Conservation (phyloP, 2,888 invertebrate genomes). For the Escarpia spicata region DNA sequence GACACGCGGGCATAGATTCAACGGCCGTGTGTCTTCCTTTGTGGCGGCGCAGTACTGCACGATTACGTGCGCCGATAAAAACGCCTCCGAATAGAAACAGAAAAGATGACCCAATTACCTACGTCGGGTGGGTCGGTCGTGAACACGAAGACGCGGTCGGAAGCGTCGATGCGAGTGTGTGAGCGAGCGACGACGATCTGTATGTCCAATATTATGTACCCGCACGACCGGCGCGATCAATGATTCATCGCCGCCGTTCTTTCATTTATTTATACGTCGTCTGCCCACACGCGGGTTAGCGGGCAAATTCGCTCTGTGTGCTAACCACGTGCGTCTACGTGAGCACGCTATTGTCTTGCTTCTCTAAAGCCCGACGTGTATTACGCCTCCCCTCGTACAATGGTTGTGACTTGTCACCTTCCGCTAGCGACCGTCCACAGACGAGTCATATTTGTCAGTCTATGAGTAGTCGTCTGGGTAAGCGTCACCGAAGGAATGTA, state of each 20-base stretch:
- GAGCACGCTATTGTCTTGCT: background rate
- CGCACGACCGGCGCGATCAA: constrained; percentile 2
- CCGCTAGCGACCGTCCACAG: background rate
- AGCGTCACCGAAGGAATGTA: background rate
- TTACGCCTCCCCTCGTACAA: background rate
- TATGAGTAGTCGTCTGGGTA: background rate
- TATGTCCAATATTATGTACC: constrained; percentile 13
- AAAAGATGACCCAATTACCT: background rate
- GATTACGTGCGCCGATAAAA: constrained; percentile 1
- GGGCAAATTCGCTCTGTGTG: background rate
- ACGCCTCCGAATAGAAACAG: background rate
- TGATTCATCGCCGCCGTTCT: background rate
- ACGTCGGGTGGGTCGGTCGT: background rate
- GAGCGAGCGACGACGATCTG: background rate
- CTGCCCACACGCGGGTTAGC: background rate
- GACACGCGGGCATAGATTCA: background rate
- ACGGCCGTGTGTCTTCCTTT: background rate
- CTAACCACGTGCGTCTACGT: background rate
- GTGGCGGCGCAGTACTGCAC: background rate
- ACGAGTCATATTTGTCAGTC: background rate
- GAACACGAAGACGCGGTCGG: background rate
- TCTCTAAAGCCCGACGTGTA: background rate
- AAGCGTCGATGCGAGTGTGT: background rate
- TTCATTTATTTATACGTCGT: constrained; percentile 10
- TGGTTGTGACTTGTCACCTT: background rate